Evolutionary conservation across 2,888 invertebrate species (phyloP), one percentile per base, ranked within the genome.

Genomic region (Lamellibrachia satsuma): DNA sequence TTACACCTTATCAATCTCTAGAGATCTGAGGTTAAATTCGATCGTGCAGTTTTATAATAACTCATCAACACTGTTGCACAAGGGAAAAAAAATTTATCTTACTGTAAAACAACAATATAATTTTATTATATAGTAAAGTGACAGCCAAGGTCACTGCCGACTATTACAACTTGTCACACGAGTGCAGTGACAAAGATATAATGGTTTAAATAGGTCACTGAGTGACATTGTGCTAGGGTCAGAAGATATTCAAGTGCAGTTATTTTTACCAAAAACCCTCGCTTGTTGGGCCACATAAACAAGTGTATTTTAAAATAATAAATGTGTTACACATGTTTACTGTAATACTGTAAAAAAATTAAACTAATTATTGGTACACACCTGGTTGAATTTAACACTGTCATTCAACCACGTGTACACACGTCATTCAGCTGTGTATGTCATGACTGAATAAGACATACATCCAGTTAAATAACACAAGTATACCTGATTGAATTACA

Each of bases 201-300:
- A 75, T 75, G 75, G 75, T 75, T 75, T 11, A 75, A 75, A 75
- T 75, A 75, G 75, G 75, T 75, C 75, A 75, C 75, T 75, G n/a
- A 22, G n/a, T 75, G 75, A 75, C 75, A 75, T 3, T 15, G 75
- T 75, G 75, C 15, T n/a, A 75, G 75, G 75, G 75, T 75, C 75
- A 75, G 15, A 75, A 22, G 75, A n/a, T 15, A 22, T 22, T 3
- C 75, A 75, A 75, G 75, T 75, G 75, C 4, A 75, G 75, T 22
- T 6, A 15, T 22, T 22, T 22, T 75, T n/a, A n/a, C n/a, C 15
- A n/a, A 6, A 75, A 75, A 15, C 75, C 75, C 75, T n/a, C 15
- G 1, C 15, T 22, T 22, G 75, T 75, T 22, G 22, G 75, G 22
- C 6, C 75, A 75, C 22, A 75, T 75, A 75, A 75, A 75, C 75